Percentiles rank a stretch among this genome's conserved stretches.
Evolutionary conservation across 2,113 vertebrate species (phyloP).

Genomic region (Eonycteris spelaea): DNA sequence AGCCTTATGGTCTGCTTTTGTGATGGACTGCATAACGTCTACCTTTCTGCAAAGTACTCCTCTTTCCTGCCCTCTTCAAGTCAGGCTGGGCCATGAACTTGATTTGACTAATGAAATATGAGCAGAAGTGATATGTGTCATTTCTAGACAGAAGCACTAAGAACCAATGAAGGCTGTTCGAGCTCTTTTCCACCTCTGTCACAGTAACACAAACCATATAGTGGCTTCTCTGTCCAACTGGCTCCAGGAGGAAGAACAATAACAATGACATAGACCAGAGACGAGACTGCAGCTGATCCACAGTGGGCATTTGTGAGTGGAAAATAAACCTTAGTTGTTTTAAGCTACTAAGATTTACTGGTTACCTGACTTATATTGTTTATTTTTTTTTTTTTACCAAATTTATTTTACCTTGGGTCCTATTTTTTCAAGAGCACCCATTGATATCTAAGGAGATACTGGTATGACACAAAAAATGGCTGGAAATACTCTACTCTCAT

Average conservation of each 20-base stretch:
- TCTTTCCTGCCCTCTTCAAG: background rate
- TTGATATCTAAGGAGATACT: background rate
- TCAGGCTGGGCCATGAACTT: background rate
- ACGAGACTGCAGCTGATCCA: background rate
- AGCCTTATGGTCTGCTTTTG: background rate
- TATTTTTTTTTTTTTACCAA: background rate
- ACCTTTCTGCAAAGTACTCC: background rate
- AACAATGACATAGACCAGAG: background rate
- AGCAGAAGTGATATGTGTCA: background rate
- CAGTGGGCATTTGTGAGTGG: background rate
- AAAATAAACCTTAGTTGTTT: background rate
- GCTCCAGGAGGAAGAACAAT: background rate
- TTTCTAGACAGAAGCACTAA: background rate
- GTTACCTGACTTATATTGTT: background rate
- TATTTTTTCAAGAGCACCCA: background rate
- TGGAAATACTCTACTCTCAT: background rate
- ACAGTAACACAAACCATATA: background rate
- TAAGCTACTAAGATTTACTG: background rate
- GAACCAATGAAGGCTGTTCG: background rate
- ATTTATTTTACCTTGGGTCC: background rate
- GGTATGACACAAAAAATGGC: background rate
- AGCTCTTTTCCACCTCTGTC: background rate
- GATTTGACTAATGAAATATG: background rate
- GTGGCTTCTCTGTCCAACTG: background rate
- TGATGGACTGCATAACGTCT: background rate